Base-by-base conservation (phyloP, 2,888 invertebrate genomes). In the Pycnomerus fuliginosus region DNA sequence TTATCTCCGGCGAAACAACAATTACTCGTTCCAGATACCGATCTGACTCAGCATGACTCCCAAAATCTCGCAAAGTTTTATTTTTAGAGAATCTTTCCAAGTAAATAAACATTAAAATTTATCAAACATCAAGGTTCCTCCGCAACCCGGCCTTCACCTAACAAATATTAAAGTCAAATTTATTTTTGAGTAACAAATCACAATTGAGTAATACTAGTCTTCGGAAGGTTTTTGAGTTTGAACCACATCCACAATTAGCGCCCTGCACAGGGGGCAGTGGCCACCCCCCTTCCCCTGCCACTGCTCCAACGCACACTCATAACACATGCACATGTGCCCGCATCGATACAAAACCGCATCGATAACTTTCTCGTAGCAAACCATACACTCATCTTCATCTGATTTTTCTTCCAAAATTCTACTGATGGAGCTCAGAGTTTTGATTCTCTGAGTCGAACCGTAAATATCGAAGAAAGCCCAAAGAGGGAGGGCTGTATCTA, bases 281-380 rank as follows among this genome's bases (percentile, higher is more conserved):
- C 91, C 92, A 28, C 90, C 91, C 0, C 90, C 90, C 62, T 86
- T 85, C 11, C 90, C 90, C 43, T 87, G 79, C 91, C 91, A 93
- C 65, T 91, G 90, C 58, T 92, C 90, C 27, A 90, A 80, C 1
- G 97, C 97, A 74, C 98, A 98, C 20, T 89, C 81, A 70, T 90
- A 96, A 68, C 98, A 98, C 94, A 98, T 94, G 70, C 97, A 98
- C 94, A 98, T 95, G 74, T 99, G 98, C 23, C 99, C 98, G 71
- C 99, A 99, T 79, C 90, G 91, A 72, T 98, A 98, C 69, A 87
- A 70, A 1, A 96, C 97, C 49, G 91, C 89, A 75, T 98, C 93
- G 50, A 96, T 91, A 20, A 85, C 83, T 57, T 91, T 85, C 68
- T 96, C 96, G 69, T 92, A 96, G 73, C 98, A 98, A 37, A 98